Percentiles rank a stretch among this genome's conserved stretches.
These are phyloP conservation scores for Eubasilissa splendida DNA, from an alignment of 2,888 invertebrate species.

Conservation along the genomic window DNA sequence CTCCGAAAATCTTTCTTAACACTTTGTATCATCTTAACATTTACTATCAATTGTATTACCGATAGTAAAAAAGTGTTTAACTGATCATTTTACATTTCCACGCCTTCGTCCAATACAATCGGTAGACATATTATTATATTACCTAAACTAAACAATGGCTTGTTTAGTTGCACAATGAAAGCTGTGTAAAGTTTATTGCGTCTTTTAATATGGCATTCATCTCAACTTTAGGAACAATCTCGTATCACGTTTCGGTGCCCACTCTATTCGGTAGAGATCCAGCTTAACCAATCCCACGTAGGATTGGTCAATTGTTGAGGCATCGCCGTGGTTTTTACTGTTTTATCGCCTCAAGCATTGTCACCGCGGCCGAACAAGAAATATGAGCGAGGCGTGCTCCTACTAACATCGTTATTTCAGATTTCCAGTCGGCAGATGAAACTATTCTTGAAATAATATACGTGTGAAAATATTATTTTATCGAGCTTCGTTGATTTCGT, in stretches of 20 bases:
- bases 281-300: not conserved
- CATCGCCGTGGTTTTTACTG: not conserved
- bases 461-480: too few relatives aligned
- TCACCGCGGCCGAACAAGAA: too few relatives aligned
- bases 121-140: conserved; percentile 11
- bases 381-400: too few relatives aligned
- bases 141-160: conserved; percentile 14
- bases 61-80: conserved; percentile 24
- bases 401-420: too few relatives aligned
- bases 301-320: not conserved
- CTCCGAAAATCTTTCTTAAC: not conserved
- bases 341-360: too few relatives aligned
- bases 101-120: conserved; percentile 10
- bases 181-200: conserved; percentile 12
- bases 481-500: too few relatives aligned
- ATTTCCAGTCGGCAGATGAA: too few relatives aligned
- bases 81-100: conserved; percentile 20
- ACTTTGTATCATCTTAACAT: conserved; percentile 15
- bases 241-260: not conserved
- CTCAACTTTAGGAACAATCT: not conserved
- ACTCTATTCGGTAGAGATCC: not conserved
- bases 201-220: conserved; percentile 7
- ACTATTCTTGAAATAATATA: too few relatives aligned
- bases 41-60: conserved; percentile 28
- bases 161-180: conserved; percentile 22